Conservation (phyloP, 2,113 vertebrate species). For the Kryptolebias marmoratus region DNA sequence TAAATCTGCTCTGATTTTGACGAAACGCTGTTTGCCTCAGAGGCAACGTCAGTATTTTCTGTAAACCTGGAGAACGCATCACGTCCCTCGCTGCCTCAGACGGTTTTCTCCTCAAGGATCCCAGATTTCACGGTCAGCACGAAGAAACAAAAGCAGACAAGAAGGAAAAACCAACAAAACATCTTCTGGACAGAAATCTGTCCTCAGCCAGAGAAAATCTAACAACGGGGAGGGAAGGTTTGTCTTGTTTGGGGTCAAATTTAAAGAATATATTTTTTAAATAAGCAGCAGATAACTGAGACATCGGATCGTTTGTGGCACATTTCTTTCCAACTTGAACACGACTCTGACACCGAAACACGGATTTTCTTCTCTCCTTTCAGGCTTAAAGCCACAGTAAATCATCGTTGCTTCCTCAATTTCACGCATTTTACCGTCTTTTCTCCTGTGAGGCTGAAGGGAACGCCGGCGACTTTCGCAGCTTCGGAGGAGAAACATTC, state of each 20-base stretch:
- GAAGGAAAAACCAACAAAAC: slow-evolving; percentile 16
- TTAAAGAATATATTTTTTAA: no score
- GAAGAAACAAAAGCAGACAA: slow-evolving; percentile 52
- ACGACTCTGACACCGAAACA: slow-evolving; percentile 22
- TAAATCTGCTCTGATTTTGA: no score
- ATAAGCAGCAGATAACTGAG: slow-evolving; percentile 4
- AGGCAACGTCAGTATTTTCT: slow-evolving; percentile 33
- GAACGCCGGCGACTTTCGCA: slow-evolving; percentile 10
- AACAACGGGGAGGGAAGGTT: neutral
- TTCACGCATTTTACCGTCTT: slow-evolving; percentile 39
- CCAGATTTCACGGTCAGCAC: slow-evolving; percentile 47
- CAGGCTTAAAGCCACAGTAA: slow-evolving; percentile 40
- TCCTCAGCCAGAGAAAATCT: neutral
- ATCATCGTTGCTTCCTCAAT: slow-evolving; percentile 54
- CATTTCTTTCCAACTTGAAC: slow-evolving; percentile 20
- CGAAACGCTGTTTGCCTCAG: slow-evolving; percentile 24
- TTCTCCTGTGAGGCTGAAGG: slow-evolving; percentile 24
- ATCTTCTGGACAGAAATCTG: neutral
- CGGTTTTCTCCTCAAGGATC: slow-evolving; percentile 9
- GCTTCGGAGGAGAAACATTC: slow-evolving; percentile 30
- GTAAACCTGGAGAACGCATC: slow-evolving; percentile 63
- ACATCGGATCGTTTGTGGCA: slow-evolving; percentile 31
- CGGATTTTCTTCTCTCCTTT: slow-evolving; percentile 30
- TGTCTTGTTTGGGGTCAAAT: neutral
- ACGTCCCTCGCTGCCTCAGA: slow-evolving; percentile 38